These are phyloP conservation scores for Cephus runcator DNA, from an alignment of 2,888 invertebrate genomes.

Conservation along the genomic window DNA sequence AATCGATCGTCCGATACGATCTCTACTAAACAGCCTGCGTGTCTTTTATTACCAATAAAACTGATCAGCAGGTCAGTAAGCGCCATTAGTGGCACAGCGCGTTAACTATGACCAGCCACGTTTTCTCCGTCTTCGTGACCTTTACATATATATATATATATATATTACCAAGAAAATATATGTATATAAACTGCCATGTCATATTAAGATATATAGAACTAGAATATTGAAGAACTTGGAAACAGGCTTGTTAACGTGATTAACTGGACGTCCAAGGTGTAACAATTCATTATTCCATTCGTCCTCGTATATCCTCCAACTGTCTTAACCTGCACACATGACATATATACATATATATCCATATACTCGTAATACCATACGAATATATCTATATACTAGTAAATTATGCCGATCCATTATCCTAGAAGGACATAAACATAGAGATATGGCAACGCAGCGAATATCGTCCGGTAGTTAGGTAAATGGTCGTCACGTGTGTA, in stretches of 20 bases:
- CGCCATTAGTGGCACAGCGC: neutral
- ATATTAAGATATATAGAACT: neutral
- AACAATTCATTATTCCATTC: neutral
- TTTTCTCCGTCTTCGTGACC: neutral
- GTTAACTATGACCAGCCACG: neutral
- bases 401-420: neutral
- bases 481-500: neutral
- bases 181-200: neutral
- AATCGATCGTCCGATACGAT: neutral
- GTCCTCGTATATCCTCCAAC: neutral
- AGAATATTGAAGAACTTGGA: neutral
- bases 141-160: too few species aligned
- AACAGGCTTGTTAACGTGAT: neutral
- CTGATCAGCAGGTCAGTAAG: neutral
- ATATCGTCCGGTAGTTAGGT: neutral
- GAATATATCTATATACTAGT: neutral
- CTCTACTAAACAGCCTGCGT: neutral
- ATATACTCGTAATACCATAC: too few species aligned
- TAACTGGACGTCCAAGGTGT: neutral
- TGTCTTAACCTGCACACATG: neutral
- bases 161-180: neutral
- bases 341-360: neutral
- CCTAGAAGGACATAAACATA: neutral
- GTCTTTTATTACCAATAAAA: neutral
- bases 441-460: neutral